These are phyloP conservation scores for Bungarus multicinctus DNA, from an alignment of 2,113 vertebrate species.

Conservation along the genomic window DNA sequence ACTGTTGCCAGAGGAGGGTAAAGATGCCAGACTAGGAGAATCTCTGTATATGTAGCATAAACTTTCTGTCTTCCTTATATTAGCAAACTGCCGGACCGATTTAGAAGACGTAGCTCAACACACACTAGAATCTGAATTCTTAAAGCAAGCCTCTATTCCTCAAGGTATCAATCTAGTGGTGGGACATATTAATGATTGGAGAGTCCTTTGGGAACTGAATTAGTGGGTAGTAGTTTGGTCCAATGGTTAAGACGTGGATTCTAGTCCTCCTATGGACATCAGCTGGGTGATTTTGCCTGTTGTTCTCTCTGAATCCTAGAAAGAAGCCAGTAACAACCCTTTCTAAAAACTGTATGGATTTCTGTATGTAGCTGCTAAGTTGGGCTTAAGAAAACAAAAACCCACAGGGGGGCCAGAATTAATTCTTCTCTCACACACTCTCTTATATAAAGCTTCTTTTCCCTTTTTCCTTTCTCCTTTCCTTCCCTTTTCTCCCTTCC, in stretches of 20 bases:
- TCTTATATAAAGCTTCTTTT: neutral
- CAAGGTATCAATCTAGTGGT: neutral
- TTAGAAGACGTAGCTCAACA: neutral
- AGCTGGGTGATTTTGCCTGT: neutral
- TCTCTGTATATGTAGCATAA: neutral
- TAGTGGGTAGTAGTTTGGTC: neutral
- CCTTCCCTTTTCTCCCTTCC: neutral
- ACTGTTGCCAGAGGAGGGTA: neutral
- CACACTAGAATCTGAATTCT: neutral
- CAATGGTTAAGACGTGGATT: neutral
- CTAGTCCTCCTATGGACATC: neutral
- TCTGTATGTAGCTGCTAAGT: neutral
- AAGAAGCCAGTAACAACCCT: neutral
- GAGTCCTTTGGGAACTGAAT: neutral
- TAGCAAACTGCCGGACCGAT: neutral
- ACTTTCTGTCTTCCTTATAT: neutral
- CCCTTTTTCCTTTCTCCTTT: neutral
- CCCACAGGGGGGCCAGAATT: neutral
- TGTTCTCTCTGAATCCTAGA: neutral
- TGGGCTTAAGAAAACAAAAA: neutral
- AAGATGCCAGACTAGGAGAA: neutral
- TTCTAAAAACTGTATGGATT: neutral
- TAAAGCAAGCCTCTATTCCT: neutral
- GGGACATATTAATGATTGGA: neutral
- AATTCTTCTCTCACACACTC: neutral